These are phyloP conservation scores for Ciconia nigra DNA, from an alignment of 2,797 vertebrate genomes.

Conservation along the genomic window DNA sequence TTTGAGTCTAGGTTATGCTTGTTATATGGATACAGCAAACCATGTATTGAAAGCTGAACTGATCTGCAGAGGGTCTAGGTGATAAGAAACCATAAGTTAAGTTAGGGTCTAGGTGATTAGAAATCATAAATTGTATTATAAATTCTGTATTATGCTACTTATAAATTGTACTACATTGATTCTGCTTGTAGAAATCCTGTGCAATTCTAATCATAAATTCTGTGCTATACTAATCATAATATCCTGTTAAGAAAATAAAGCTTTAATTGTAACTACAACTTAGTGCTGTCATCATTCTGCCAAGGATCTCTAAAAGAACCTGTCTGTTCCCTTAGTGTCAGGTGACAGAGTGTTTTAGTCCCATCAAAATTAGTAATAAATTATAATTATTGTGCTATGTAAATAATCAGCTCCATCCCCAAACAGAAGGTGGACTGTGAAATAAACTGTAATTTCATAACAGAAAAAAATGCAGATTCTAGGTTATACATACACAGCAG, in stretches of 20 bases:
- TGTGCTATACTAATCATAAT: background rate
- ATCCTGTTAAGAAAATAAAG: background rate
- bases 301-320: background rate
- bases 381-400: background rate
- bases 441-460: background rate
- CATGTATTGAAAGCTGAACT: background rate
- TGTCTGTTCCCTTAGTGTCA: background rate
- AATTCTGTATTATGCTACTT: background rate
- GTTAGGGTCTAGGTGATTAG: background rate
- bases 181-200: background rate
- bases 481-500: background rate
- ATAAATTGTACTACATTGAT: background rate
- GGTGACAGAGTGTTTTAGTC: background rate
- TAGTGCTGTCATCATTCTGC: background rate
- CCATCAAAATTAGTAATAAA: background rate
- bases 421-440: background rate
- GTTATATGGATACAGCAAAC: background rate
- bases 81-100: background rate
- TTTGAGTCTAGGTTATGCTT: background rate
- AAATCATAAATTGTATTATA: background rate
- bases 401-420: background rate
- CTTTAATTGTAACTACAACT: background rate
- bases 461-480: background rate
- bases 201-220: background rate
- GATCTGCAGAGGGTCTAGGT: background rate